Evolutionary conservation across 2,113 vertebrate genomes (phyloP), one percentile per base, ranked within the genome.

Genomic region (Numida meleagris): DNA sequence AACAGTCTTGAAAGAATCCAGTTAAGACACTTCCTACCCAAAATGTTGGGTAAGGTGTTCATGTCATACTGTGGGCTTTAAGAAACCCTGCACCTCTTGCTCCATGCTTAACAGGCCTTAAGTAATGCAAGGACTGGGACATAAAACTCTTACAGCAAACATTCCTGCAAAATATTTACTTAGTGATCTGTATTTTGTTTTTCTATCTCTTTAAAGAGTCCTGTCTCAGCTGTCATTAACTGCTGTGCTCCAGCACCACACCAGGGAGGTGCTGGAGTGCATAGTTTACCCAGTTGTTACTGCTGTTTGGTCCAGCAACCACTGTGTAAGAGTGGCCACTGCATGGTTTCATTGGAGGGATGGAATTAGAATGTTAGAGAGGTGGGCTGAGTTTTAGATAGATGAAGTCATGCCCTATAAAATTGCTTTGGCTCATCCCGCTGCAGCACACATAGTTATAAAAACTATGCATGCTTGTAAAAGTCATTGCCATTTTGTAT

Each of bases 111-210:
- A 74, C 42, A 50, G 50, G 57, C 80, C 33, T 74, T 14, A 46
- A 90, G 55, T 50, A 77, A 23, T 38, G 67, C 34, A 90, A 76
- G 50, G 61, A 58, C 40, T 50, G 72, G 53, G 40, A 38, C 42
- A 59, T 82, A 61, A 88, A 95, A 48, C 16, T 42, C 63, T 33
- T 24, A 34, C 25, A 67, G 55, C 73, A 83, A 73, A 88, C 68
- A 78, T 46, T 62, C 70, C 59, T 83, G 82, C 29, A 75, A 92
- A 93, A 65, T 84, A 86, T 90, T 94, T 93, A 75, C 88, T 90
- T 81, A 92, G 61, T 36, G 33, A 75, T 61, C 21, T 7, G 33
- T 57, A 33, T 82, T 77, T 83, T 84, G 59, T n/a, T 92, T 86
- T 74, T 63, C 51, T 81, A 0, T 53, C 85, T 88, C 7, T 68